A percentile compares a stretch with the other conserved stretches of the same genome.
phyloP scores from a whole-genome alignment of 2,113 vertebrate genomes.

The Reinhardtius hippoglossoides region DNA sequence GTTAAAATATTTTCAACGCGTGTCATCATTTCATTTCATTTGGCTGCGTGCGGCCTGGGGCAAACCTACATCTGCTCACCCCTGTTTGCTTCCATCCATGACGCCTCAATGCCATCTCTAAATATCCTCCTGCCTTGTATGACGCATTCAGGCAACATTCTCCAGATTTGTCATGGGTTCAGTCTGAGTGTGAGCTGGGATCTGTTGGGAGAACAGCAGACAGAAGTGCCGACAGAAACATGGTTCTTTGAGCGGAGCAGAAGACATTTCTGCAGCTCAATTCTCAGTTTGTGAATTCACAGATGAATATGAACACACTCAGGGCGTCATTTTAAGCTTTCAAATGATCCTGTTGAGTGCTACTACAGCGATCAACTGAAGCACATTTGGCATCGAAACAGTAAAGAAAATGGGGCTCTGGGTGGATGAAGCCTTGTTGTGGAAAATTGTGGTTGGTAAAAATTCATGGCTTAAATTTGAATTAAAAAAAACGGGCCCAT shows the following conservation, averaged over 20 bases:
- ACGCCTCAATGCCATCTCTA: not conserved
- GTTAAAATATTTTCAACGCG: slow-evolving; percentile 4
- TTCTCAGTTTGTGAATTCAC: slow-evolving; percentile 1
- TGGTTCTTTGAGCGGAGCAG: not conserved
- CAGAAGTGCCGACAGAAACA: slow-evolving; percentile 2
- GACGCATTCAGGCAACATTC: not conserved
- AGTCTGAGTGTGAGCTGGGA: not conserved
- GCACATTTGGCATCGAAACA: not conserved
- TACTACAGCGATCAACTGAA: no score
- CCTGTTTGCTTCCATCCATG: not conserved
- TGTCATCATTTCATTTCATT: not conserved
- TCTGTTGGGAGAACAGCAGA: not conserved
- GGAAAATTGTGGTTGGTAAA: not conserved
- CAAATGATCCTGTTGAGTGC: not conserved
- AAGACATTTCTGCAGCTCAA: no score
- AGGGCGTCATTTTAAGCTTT: not conserved
- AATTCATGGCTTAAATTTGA: not conserved
- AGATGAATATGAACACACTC: not conserved
- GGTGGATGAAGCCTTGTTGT: not conserved
- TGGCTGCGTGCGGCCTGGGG: not conserved
- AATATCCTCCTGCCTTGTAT: not conserved
- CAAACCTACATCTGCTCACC: not conserved
- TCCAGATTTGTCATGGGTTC: not conserved
- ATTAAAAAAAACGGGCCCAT: not conserved
- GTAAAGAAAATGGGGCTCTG: not conserved